Evolutionary conservation across 2,888 invertebrate species (phyloP).

Genomic region (Lycocerus yunnanus): DNA sequence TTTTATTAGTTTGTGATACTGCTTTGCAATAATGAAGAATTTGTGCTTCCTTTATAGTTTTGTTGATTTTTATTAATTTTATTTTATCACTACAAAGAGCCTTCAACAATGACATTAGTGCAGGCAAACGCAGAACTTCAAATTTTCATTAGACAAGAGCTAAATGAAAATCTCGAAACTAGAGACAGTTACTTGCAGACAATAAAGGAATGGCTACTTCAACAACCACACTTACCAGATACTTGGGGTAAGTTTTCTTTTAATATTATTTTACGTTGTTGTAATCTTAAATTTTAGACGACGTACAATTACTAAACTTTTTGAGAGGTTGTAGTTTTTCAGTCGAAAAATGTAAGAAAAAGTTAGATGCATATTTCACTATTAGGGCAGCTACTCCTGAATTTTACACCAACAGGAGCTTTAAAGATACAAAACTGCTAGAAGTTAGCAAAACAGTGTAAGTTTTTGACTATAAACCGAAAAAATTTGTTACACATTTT

Average conservation of each 20-base stretch:
- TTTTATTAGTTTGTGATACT: too few relatives aligned
- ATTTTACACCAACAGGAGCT: conserved; percentile 78
- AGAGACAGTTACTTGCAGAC: conserved; percentile 62
- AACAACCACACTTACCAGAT: conserved; percentile 69
- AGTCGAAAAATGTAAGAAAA: conserved; percentile 81
- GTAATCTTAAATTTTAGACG: conserved; percentile 57
- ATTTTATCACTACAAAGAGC: too few relatives aligned
- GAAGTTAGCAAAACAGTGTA: conserved; percentile 73
- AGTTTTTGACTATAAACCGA: conserved; percentile 44
- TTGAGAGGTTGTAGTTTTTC: conserved; percentile 88
- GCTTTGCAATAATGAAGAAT: too few relatives aligned
- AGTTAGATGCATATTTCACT: conserved; percentile 87
- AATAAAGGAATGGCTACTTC: conserved; percentile 70
- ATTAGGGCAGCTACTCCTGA: conserved; percentile 83
- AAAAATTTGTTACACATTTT: not conserved
- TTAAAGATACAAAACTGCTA: conserved; percentile 72
- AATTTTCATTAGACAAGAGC: conserved; percentile 55
- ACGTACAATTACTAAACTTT: conserved; percentile 78
- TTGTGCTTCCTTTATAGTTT: too few relatives aligned
- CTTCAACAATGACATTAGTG: conserved; percentile 51
- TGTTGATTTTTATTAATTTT: too few relatives aligned
- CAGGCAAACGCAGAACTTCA: conserved; percentile 57
- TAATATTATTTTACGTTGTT: not conserved
- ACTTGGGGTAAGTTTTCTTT: conserved; percentile 60
- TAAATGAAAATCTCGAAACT: conserved; percentile 62